Conservation (phyloP, 2,888 invertebrate species). For the Oscheius onirici region DNA sequence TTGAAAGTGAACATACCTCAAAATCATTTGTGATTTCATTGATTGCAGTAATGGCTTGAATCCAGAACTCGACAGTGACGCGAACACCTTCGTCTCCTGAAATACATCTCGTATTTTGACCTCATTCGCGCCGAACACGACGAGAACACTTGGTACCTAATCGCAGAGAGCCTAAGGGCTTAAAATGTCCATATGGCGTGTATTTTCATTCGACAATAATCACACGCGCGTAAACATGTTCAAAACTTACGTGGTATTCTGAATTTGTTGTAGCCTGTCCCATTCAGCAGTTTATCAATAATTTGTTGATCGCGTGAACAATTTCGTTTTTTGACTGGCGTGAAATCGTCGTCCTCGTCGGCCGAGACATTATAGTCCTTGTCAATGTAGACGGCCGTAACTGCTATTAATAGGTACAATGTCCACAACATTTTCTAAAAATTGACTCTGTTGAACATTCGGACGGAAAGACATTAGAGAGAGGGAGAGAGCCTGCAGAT, state of each 20-base stretch:
- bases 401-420: conserved; percentile 6
- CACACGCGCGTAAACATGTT: not conserved
- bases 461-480: not conserved
- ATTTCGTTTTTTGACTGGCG: conserved; percentile 30
- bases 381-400: conserved; percentile 42
- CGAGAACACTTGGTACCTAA: conserved; percentile 32
- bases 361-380: conserved; percentile 53
- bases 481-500: conserved; percentile 13
- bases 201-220: too few relatives aligned
- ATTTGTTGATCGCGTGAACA: conserved; percentile 67
- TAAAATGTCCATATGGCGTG: conserved; percentile 6
- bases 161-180: conserved; percentile 26
- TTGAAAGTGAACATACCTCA: conserved; percentile 53
- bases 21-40: conserved; percentile 71
- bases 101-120: not conserved
- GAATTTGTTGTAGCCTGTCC: conserved; percentile 71
- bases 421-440: conserved; percentile 6
- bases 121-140: conserved; percentile 9
- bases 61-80: conserved; percentile 71
- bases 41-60: conserved; percentile 71
- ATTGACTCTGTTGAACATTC: not conserved
- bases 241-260: conserved; percentile 65
- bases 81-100: conserved; percentile 63
- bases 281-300: conserved; percentile 69
- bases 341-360: conserved; percentile 46